These are phyloP conservation scores for Aldrovandia affinis DNA, from an alignment of 2,797 vertebrate genomes.

Conservation along the genomic window DNA sequence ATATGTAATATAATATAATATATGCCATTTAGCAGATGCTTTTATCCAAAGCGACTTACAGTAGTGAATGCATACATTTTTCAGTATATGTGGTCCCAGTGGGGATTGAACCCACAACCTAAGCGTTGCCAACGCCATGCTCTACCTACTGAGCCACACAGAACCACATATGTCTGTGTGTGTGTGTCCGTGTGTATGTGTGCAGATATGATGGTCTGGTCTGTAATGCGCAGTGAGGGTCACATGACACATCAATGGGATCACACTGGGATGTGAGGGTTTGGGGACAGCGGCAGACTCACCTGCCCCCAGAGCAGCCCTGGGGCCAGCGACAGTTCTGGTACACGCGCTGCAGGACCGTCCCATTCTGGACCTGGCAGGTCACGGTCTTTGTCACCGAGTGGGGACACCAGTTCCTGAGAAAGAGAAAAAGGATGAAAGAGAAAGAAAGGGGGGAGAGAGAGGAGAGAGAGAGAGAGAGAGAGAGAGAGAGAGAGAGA, in stretches of 20 bases:
- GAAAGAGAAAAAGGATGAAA: constrained; percentile 46
- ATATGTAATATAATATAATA: too few species aligned
- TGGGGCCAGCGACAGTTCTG: constrained; percentile 92
- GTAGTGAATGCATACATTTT: too few species aligned
- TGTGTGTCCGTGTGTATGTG: not conserved
- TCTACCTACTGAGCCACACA: too few species aligned
- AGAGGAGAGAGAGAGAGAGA: constrained; percentile 46
- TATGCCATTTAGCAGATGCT: too few species aligned
- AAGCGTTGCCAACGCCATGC: too few species aligned
- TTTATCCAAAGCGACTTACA: too few species aligned
- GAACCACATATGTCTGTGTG: too few species aligned
- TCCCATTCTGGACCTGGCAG: constrained; percentile 93
- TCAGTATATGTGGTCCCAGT: too few species aligned
- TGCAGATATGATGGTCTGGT: too few species aligned
- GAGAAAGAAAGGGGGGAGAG: constrained; percentile 24
- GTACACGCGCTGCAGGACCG: constrained; percentile 88
- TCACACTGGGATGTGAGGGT: not conserved
- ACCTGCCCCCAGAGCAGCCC: constrained; percentile 88
- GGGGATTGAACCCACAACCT: too few species aligned
- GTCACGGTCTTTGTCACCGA: constrained; percentile 85
- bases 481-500: not conserved
- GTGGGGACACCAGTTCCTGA: constrained; percentile 95
- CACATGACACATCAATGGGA: not conserved
- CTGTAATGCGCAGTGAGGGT: too few species aligned
- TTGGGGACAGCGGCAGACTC: constrained; percentile 48